Evolutionary conservation across 1,140 invertebrate genomes (phyloP).

Genomic region (Antheraea pernyi): DNA sequence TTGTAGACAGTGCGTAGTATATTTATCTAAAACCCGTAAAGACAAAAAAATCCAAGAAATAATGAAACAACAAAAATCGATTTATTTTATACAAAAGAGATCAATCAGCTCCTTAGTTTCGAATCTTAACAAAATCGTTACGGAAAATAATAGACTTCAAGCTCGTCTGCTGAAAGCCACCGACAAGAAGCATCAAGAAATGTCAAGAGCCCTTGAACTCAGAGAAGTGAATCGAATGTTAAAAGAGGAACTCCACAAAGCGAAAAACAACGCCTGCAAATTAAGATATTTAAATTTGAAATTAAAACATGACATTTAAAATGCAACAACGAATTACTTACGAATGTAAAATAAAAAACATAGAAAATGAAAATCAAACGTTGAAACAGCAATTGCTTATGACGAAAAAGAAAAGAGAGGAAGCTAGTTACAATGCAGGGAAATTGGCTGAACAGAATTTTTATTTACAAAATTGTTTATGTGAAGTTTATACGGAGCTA

Average conservation of each 20-base stretch:
- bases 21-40: not conserved
- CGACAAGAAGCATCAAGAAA: conserved; percentile 66
- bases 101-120: conserved; percentile 11
- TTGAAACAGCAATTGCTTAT: conserved; percentile 42
- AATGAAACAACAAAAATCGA: conserved; percentile 30
- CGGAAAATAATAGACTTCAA: conserved; percentile 45
- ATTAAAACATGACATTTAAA: conserved; percentile 20
- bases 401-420: conserved; percentile 46
- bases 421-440: conserved; percentile 48
- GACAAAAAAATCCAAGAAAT: not conserved
- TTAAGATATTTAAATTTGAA: conserved; percentile 29
- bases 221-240: conserved; percentile 49
- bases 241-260: conserved; percentile 40
- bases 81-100: conserved; percentile 2
- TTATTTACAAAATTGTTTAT: conserved; percentile 43
- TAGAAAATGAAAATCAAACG: conserved; percentile 45
- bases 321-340: conserved; percentile 23
- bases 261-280: conserved; percentile 34
- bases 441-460: conserved; percentile 55
- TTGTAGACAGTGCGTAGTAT: no score
- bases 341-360: conserved; percentile 28
- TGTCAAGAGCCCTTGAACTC: conserved; percentile 61
- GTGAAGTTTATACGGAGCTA: conserved; percentile 30
- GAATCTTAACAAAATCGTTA: conserved; percentile 31
- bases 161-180: conserved; percentile 42